Evolutionary conservation across 2,113 vertebrate genomes (phyloP), one percentile per base, ranked within the genome.

Genomic region (Elachura formosa): DNA sequence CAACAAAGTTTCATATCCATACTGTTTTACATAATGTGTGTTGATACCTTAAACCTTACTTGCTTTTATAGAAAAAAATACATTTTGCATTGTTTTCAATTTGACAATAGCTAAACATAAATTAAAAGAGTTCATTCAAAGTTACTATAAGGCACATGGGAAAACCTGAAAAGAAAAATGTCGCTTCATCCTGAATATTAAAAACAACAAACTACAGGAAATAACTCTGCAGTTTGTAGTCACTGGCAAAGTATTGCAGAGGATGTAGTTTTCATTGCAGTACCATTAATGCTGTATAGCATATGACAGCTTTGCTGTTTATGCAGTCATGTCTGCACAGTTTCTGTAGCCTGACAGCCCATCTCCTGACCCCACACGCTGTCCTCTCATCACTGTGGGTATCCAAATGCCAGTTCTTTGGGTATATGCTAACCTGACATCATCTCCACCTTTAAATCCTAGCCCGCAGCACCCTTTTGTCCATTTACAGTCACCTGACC

Each of bases 251-350:
- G 29, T 12, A 49, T 23, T 41, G 54, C 72, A 92, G 29, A 90
- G 74, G 67, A 69, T 58, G 64, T 43, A 5, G 34, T n/a, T 69
- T 41, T 52, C 49, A 61, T 14, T 87, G 68, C 85, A 84, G 54
- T 36, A 28, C 45, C 7, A 6, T 40, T 48, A 77, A 34, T n/a
- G 15, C 77, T 64, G 40, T 49, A 24, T 10, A 76, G 29, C 45
- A 48, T 4, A 41, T 29, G 54, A 15, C 38, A 89, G 63, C 69
- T 80, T 64, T 76, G 31, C 77, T 64, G 11, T 80, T 89, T 33
- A 20, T 20, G 23, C 25, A 84, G 63, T 51, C 63, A 25, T 0
- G 1, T 38, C 40, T 45, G 34, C 0, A 0, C 21, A 20, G 29
- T 68, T 84, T 51, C 68, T 72, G 40, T 11, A 63, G 52, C 33